phyloP scores from a whole-genome alignment of 2,888 invertebrate genomes.

The Chaetogeoica ovagalla region DNA sequence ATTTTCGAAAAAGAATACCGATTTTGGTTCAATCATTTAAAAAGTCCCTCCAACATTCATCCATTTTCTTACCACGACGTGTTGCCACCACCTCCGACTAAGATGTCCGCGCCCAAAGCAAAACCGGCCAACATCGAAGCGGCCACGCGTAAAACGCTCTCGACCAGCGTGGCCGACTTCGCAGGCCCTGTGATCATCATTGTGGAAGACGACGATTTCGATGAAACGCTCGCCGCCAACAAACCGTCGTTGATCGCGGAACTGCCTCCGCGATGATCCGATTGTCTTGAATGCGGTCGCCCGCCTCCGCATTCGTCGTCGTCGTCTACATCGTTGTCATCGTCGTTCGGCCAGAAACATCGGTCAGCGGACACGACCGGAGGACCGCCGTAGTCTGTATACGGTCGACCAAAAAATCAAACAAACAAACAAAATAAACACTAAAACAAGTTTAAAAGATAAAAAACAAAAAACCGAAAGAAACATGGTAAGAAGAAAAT shows the following conservation, averaged over 20 bases:
- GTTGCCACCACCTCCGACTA: neutral
- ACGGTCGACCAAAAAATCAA: too few relatives aligned
- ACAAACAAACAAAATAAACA: neutral
- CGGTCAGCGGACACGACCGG: neutral
- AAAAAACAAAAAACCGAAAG: neutral
- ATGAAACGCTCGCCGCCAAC: neutral
- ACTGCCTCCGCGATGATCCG: neutral
- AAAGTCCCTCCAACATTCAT: neutral
- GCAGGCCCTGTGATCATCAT: neutral
- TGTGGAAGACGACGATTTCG: neutral
- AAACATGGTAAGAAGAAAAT: too few relatives aligned
- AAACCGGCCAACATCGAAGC: slow-evolving; percentile 35
- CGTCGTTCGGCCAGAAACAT: slow-evolving; percentile 1
- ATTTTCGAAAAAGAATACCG: neutral
- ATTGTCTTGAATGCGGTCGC: neutral
- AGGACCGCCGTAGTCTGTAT: slow-evolving; percentile 28
- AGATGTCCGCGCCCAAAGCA: slow-evolving; percentile 15
- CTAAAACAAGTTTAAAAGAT: neutral
- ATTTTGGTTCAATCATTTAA: neutral
- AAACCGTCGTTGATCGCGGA: neutral
- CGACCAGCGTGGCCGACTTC: slow-evolving; percentile 10
- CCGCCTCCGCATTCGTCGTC: neutral
- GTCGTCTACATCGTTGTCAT: too few relatives aligned
- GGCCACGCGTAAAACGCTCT: slow-evolving; percentile 18
- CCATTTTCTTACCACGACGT: neutral